Base-by-base conservation (phyloP, 2,113 vertebrate genomes). In the Rhegmatorhina hoffmannsi region DNA sequence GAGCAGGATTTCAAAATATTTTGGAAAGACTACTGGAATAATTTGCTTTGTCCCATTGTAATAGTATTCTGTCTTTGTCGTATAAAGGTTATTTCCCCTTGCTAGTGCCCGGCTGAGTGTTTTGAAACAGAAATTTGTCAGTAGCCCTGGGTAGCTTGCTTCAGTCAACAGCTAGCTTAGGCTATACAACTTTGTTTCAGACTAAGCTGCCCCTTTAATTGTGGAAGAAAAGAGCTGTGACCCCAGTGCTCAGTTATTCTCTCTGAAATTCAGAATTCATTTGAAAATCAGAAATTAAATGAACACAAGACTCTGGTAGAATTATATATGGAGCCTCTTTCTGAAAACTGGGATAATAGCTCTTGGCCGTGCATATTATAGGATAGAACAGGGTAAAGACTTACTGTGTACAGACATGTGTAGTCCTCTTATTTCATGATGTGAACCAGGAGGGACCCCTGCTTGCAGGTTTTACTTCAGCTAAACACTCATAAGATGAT, bases 1-100 rank as follows among this genome's bases (percentile, higher is more conserved):
- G 68, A 92, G 55, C 34, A 77, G 29, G 79, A 86, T 96, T 94
- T 95, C 83, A 88, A 89, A 93, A 94, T 81, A 67, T 59, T 95
- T 93, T 95, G 73, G 86, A 96, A 93, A n/a, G 52, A 53, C 79
- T 86, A 7, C 50, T 90, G 94, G 68, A 93, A 84, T 88, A 47
- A 67, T 72, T 93, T 93, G 77, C 38, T 52, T 38, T 93, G 8
- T 88, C 44, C 46, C 77, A 43, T 67, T 93, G 64, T 93, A 67
- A 83, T 70, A 77, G 44, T 47, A 80, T 77, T 95, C 73, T 85
- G 63, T 85, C 43, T 90, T 93, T 89, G 86, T 94, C 80, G 81
- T 52, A 36, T 89, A 72, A 87, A 95, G 83, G 67, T 92, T 23
- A 72, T 92, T 96, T 92, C 84, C 68, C 63, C 69, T 93, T 67